Percentiles rank a stretch among this genome's conserved stretches.
phyloP scores from a whole-genome alignment of 1,140 invertebrate species.

The Pseudachorutes palmiensis region DNA sequence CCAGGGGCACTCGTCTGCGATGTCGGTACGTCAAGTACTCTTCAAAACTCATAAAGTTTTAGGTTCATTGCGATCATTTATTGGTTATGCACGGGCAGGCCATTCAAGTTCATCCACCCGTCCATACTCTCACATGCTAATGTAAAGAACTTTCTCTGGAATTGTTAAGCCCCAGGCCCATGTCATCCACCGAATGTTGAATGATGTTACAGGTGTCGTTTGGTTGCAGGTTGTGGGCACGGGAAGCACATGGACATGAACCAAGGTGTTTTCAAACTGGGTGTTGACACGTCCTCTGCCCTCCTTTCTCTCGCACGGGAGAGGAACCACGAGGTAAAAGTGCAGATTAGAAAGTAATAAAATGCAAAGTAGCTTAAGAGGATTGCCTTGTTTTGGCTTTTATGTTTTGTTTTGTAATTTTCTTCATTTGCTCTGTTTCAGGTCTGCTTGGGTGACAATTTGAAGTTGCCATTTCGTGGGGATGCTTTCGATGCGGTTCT shows the following conservation, averaged over 20 bases:
- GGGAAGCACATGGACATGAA: conserved; percentile 86
- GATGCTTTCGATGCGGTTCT: conserved; percentile 88
- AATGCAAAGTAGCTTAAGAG: background rate
- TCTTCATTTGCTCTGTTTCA: conserved; percentile 42
- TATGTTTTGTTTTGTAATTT: background rate
- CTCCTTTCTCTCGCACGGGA: conserved; percentile 67
- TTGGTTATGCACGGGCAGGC: too few species aligned
- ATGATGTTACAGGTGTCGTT: conserved; percentile 16
- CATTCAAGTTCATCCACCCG: too few species aligned
- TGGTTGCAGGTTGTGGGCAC: conserved; percentile 72
- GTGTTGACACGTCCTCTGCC: conserved; percentile 73
- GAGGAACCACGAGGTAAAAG: conserved; percentile 66
- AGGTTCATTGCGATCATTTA: too few species aligned
- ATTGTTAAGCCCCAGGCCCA: too few species aligned
- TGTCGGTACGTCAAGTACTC: conserved; percentile 64
- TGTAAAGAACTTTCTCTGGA: too few species aligned
- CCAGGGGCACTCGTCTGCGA: conserved; percentile 86
- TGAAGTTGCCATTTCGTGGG: conserved; percentile 80
- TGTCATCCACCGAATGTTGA: too few species aligned
- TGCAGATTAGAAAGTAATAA: background rate
- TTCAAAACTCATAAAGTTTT: too few species aligned
- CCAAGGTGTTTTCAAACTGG: conserved; percentile 72
- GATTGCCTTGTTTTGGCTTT: background rate
- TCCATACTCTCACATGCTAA: too few species aligned
- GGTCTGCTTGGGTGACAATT: conserved; percentile 80